phyloP scores from a whole-genome alignment of 2,797 vertebrate species.

The Pseudochaenichthys georgianus region DNA sequence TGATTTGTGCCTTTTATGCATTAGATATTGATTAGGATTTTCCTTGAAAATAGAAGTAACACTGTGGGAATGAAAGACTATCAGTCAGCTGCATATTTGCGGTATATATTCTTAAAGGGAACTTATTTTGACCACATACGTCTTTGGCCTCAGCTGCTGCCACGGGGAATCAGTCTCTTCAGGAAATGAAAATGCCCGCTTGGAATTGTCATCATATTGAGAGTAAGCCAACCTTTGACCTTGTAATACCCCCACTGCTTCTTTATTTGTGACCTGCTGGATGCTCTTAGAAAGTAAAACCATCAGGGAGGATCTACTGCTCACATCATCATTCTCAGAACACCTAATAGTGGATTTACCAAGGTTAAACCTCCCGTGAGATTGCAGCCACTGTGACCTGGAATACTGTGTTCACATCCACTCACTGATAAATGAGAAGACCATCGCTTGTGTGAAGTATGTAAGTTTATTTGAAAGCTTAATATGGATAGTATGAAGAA shows the following conservation, averaged over 20 bases:
- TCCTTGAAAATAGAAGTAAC: slow-evolving; percentile 30
- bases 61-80: slow-evolving; percentile 18
- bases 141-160: slow-evolving; percentile 66
- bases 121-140: slow-evolving; percentile 75
- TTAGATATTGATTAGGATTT: slow-evolving; percentile 43
- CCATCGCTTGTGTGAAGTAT: background rate
- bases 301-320: slow-evolving; percentile 80
- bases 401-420: slow-evolving; percentile 77
- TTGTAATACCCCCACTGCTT: slow-evolving; percentile 80
- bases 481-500: slow-evolving; percentile 43
- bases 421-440: slow-evolving; percentile 41
- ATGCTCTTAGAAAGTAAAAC: slow-evolving; percentile 81
- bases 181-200: slow-evolving; percentile 85
- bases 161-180: slow-evolving; percentile 70
- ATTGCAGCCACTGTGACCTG: slow-evolving; percentile 77
- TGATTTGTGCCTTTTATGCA: slow-evolving; percentile 45
- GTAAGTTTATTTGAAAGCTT: slow-evolving; percentile 32
- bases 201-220: slow-evolving; percentile 83
- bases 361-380: slow-evolving; percentile 81
- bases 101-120: slow-evolving; percentile 51
- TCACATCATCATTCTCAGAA: slow-evolving; percentile 83
- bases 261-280: slow-evolving; percentile 79
- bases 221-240: slow-evolving; percentile 81
- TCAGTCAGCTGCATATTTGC: slow-evolving; percentile 33
- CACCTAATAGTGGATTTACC: slow-evolving; percentile 84